These are phyloP conservation scores for Apolygus lucorum DNA, from an alignment of 1,140 invertebrate species.

Conservation along the genomic window DNA sequence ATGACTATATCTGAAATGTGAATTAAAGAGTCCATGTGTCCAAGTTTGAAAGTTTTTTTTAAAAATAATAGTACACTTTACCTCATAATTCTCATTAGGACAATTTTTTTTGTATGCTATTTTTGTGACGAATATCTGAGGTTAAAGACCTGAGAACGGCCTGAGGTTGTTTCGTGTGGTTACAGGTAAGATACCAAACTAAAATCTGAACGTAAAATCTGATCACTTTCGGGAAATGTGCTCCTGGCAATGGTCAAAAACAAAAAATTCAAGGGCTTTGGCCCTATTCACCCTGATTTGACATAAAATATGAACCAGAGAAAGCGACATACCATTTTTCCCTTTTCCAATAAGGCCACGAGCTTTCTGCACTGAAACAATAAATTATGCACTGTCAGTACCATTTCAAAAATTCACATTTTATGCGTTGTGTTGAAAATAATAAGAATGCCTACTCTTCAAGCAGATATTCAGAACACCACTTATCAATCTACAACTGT, in stretches of 20 bases:
- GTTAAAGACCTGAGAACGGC: too few species aligned
- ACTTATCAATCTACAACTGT: not conserved
- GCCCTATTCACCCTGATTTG: too few species aligned
- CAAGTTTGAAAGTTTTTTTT: too few species aligned
- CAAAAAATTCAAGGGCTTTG: not conserved
- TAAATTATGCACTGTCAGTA: not conserved
- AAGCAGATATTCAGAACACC: not conserved
- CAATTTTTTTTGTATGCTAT: too few species aligned
- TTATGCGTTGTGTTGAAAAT: not conserved
- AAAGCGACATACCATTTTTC: conserved; percentile 70
- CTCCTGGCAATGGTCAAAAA: not conserved
- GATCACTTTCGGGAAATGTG: not conserved
- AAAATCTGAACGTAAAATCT: not conserved
- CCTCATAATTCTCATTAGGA: too few species aligned
- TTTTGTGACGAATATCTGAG: too few species aligned
- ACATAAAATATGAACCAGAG: too few species aligned
- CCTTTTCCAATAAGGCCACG: conserved; percentile 67
- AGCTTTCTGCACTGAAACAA: conserved; percentile 56
- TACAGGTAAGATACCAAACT: not conserved
- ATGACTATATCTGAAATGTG: too few species aligned
- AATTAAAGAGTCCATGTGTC: too few species aligned
- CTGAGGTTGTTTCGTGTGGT: not conserved
- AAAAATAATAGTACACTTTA: too few species aligned
- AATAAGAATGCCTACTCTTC: not conserved
- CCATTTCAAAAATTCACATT: not conserved